Conservation (phyloP, 2,888 invertebrate genomes). For the Calliphora vomitoria region DNA sequence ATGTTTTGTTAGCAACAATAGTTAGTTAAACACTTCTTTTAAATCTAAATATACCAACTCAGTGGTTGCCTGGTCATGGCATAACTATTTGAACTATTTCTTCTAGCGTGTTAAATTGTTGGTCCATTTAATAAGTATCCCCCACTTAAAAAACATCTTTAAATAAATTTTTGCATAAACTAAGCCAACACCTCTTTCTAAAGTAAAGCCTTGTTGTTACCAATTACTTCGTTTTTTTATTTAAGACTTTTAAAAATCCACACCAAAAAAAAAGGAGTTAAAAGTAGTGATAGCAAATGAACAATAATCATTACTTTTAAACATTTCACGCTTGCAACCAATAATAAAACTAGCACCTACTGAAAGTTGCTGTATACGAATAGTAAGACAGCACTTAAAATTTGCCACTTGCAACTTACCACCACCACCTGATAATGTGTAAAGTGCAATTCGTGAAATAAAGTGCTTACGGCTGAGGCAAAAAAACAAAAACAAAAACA, state of each 20-base stretch:
- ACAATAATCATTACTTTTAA: slow-evolving; percentile 71
- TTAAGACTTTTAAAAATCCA: slow-evolving; percentile 5
- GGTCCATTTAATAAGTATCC: slow-evolving; percentile 27
- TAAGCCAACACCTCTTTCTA: slow-evolving; percentile 49
- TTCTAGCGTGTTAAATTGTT: slow-evolving; percentile 18
- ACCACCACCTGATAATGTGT: slow-evolving; percentile 70
- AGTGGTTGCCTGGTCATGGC: neutral
- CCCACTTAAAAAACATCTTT: neutral
- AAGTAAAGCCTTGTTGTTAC: slow-evolving; percentile 16
- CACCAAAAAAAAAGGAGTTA: slow-evolving; percentile 13
- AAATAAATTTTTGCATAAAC: slow-evolving; percentile 44
- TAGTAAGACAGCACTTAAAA: slow-evolving; percentile 59
- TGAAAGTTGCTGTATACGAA: slow-evolving; percentile 46
- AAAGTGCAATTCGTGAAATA: slow-evolving; percentile 70
- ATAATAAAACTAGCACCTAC: slow-evolving; percentile 70
- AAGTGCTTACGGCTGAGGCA: slow-evolving; percentile 66
- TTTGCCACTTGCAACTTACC: slow-evolving; percentile 67
- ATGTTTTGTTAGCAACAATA: too few species aligned
- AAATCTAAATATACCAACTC: neutral
- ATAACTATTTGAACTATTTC: slow-evolving; percentile 12
- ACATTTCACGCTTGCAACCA: slow-evolving; percentile 68
- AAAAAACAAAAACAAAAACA: slow-evolving; percentile 13
- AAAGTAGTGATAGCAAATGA: slow-evolving; percentile 52
- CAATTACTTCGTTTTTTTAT: slow-evolving; percentile 27
- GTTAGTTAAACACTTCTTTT: too few species aligned